phyloP scores from a whole-genome alignment of 2,797 vertebrate species.

The Artibeus jamaicensis region DNA sequence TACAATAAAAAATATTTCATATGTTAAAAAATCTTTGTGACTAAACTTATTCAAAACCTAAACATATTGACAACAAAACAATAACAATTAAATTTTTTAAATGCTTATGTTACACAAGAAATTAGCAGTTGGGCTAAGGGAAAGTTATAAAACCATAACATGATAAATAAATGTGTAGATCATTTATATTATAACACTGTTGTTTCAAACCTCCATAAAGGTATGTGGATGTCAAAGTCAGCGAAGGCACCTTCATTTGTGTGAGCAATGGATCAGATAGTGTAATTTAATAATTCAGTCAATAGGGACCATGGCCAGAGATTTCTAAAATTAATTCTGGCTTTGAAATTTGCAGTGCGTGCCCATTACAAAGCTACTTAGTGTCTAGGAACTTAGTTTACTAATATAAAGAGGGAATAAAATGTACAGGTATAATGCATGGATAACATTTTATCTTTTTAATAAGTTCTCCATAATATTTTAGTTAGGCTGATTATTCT shows the following conservation, averaged over 20 bases:
- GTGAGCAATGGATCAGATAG: neutral
- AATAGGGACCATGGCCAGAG: neutral
- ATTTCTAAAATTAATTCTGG: neutral
- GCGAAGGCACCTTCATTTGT: neutral
- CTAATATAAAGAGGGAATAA: neutral
- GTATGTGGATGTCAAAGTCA: neutral
- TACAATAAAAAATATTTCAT: too few relatives aligned
- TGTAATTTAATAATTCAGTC: neutral
- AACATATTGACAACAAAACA: too few relatives aligned
- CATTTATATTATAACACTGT: neutral
- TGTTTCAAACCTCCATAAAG: neutral
- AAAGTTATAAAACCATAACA: too few relatives aligned
- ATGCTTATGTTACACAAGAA: too few relatives aligned
- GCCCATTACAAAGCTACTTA: neutral
- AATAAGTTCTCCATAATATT: neutral
- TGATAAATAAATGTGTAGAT: neutral
- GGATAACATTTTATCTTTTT: neutral
- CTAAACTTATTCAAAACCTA: too few relatives aligned
- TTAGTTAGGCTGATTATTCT: neutral
- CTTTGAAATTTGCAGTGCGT: neutral
- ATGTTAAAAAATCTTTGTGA: too few relatives aligned
- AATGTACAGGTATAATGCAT: neutral
- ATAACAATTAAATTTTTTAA: too few relatives aligned
- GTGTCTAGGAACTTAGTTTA: neutral
- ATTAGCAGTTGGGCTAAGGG: too few relatives aligned